These are phyloP conservation scores for Eristalis tenax DNA, from an alignment of 2,888 invertebrate species.

Conservation along the genomic window DNA sequence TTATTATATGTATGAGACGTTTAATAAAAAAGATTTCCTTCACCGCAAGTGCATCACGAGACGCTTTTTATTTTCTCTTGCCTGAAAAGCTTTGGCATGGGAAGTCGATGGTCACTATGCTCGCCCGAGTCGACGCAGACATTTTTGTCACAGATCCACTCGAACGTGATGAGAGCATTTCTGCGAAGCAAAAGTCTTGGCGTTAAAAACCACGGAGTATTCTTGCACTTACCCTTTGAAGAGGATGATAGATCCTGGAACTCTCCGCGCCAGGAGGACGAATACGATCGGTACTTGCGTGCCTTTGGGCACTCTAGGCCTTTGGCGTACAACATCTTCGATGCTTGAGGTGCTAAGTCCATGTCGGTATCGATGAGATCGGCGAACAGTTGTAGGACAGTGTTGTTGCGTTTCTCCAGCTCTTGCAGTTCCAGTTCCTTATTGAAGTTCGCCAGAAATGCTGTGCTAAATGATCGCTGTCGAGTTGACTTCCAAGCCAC, in stretches of 20 bases:
- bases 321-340: conserved; percentile 76
- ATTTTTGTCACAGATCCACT: conserved; percentile 37
- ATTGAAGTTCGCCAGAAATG: conserved; percentile 76
- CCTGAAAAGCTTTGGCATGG: conserved; percentile 49
- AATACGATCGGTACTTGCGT: conserved; percentile 67
- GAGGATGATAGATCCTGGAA: conserved; percentile 73
- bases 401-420: conserved; percentile 84
- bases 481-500: conserved; percentile 75
- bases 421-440: conserved; percentile 83
- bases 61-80: conserved; percentile 17
- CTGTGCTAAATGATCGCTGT: conserved; percentile 75
- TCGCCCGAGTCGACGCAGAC: conserved; percentile 73
- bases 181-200: conserved; percentile 4
- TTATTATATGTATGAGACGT: conserved; percentile 30
- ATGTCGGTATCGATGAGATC: conserved; percentile 81
- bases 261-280: conserved; percentile 77
- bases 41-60: not conserved
- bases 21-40: conserved; percentile 42
- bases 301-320: conserved; percentile 79
- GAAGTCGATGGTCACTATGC: conserved; percentile 77
- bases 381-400: conserved; percentile 83
- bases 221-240: conserved; percentile 74
- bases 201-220: not conserved
- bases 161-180: conserved; percentile 42
- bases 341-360: conserved; percentile 76